These are phyloP conservation scores for Athene cunicularia DNA, from an alignment of 2,113 vertebrate genomes.

Conservation along the genomic window DNA sequence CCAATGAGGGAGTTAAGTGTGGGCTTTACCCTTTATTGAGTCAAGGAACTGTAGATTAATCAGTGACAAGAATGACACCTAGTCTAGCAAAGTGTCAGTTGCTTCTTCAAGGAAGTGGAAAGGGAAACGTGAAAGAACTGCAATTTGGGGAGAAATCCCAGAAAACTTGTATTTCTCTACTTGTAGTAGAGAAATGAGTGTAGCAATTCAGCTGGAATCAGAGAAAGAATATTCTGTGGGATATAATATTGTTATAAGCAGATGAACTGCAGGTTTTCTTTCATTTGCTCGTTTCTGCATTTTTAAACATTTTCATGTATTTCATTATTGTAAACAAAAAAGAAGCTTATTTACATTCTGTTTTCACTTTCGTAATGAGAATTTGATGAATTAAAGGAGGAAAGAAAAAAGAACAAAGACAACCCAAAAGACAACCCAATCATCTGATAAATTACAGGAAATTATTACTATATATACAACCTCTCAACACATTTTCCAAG, in stretches of 20 bases:
- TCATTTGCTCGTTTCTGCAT: neutral
- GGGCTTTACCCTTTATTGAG: neutral
- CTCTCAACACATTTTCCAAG: neutral
- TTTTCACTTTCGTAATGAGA: neutral
- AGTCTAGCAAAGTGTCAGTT: neutral
- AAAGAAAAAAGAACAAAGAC: neutral
- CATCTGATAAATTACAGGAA: neutral
- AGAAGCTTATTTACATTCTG: neutral
- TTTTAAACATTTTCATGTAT: neutral
- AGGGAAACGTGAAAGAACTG: neutral
- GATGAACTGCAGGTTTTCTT: neutral
- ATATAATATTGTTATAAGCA: neutral
- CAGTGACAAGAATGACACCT: neutral
- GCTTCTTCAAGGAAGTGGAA: neutral
- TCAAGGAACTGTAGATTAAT: neutral
- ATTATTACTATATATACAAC: neutral
- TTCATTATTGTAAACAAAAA: neutral
- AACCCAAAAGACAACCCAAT: neutral
- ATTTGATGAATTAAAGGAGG: neutral
- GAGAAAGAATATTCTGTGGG: neutral
- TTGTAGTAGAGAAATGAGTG: neutral
- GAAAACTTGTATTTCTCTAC: too few relatives aligned
- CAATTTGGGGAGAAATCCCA: neutral
- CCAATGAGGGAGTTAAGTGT: neutral
- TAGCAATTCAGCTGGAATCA: neutral